Conservation (phyloP, 2,888 invertebrate species). For the Dicyrtomina minuta region DNA sequence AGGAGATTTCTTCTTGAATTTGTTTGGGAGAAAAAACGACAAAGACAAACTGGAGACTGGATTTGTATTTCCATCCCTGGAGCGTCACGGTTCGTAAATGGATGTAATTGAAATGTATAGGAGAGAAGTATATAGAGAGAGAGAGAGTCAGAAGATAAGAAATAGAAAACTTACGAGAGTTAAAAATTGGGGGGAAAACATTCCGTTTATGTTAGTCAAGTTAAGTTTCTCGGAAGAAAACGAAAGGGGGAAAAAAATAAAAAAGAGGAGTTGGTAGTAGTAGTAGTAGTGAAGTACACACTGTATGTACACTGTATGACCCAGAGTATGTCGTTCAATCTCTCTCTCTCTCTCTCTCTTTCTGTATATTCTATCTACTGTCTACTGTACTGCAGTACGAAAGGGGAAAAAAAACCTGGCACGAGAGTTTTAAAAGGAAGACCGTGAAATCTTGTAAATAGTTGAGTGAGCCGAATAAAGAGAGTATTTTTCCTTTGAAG, state of each 20-base stretch:
- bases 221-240: slow-evolving; percentile 1
- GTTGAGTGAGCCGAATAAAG: slow-evolving; percentile 5
- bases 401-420: slow-evolving; percentile 2
- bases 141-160: background rate
- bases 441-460: slow-evolving; percentile 25
- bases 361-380: too few relatives aligned
- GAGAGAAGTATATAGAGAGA: too few relatives aligned
- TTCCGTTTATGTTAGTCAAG: slow-evolving; percentile 15
- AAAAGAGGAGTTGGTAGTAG: background rate
- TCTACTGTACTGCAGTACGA: background rate
- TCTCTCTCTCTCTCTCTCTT: too few relatives aligned
- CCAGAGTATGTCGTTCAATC: too few relatives aligned
- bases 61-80: background rate
- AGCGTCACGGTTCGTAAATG: slow-evolving; percentile 17
- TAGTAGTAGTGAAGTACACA: too few relatives aligned
- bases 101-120: slow-evolving; percentile 17
- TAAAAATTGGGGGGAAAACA: slow-evolving; percentile 25
- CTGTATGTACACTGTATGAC: too few relatives aligned
- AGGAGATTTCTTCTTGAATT: too few relatives aligned
- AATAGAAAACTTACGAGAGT: background rate
- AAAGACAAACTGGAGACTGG: background rate
- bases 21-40: background rate
- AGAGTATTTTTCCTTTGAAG: background rate
- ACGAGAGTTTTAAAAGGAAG: slow-evolving; percentile 15
- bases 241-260: slow-evolving; percentile 8